Base-by-base conservation (phyloP, 2,888 invertebrate genomes). In the Ligdia adustata region DNA sequence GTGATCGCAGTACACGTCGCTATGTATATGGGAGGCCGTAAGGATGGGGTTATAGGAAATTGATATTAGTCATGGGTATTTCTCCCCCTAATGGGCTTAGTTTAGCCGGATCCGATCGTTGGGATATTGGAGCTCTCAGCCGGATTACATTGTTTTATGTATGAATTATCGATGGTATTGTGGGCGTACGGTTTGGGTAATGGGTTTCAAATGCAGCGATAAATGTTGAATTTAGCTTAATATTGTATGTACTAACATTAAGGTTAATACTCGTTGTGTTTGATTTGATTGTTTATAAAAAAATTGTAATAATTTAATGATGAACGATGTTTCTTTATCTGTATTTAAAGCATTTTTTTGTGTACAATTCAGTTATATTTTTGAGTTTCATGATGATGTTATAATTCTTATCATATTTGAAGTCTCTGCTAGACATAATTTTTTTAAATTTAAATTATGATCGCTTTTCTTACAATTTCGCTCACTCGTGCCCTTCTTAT, bases 31-130 rank as follows among this genome's bases (percentile, higher is more conserved):
- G 27, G 24, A 4, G 18, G 29, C 14, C 39, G 22, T 28, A 16
- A 35, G 33, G 28, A n/a, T 22, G 34, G 18, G 27, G 37, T 20
- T 22, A 40, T 37, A 45, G 45, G 45, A 43, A 49, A 49, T 49
- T 49, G 42, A 42, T 57, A 52, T 57, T 47, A 50, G 52, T 43
- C 37, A 42, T 38, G 48, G 48, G 42, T 48, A 42, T 45, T 50
- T 50, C 18, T 45, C 37, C 45, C 43, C 27, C 33, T 39, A 38
- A 57, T 50, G 44, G 53, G 56, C 37, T 47, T 44, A 54, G 41
- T 47, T 49, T 50, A 47, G 42, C 40, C 37, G 22, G 52, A 52
- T 47, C 49, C 41, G 27, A 41, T 34, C 37, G 35, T 26, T 22
- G 15, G 37, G 26, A 20, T 49, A 38, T 43, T 33, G 32, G 33